These are phyloP conservation scores for Galeopsomyia nigrocyanea DNA, from an alignment of 2,888 invertebrate species.

Conservation along the genomic window DNA sequence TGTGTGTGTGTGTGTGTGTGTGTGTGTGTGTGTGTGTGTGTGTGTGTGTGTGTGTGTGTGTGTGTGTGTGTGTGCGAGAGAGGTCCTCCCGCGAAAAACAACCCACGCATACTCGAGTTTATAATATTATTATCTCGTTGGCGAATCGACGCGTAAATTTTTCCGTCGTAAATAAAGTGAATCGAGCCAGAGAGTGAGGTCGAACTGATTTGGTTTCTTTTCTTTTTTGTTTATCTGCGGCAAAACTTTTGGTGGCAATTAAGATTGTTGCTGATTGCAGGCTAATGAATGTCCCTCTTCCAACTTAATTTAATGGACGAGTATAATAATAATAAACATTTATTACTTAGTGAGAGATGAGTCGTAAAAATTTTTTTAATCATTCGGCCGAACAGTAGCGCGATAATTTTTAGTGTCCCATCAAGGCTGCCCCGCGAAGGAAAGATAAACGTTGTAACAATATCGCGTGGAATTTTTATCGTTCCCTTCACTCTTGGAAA, in stretches of 20 bases:
- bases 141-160: slow-evolving; percentile 26
- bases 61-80: not conserved
- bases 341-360: slow-evolving; percentile 18
- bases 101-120: slow-evolving; percentile 12
- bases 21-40: too few relatives aligned
- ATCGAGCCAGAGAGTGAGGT: slow-evolving; percentile 18
- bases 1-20: too few relatives aligned
- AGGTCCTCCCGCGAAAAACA: not conserved
- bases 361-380: slow-evolving; percentile 25
- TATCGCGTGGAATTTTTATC: too few relatives aligned
- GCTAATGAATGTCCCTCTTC: slow-evolving; percentile 9
- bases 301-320: slow-evolving; percentile 28
- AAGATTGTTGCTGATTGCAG: slow-evolving; percentile 25
- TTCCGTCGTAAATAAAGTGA: slow-evolving; percentile 37
- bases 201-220: slow-evolving; percentile 7
- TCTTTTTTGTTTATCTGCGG: not conserved
- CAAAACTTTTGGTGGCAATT: slow-evolving; percentile 22
- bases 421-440: too few relatives aligned
- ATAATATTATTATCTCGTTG: not conserved
- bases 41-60: too few relatives aligned
- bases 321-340: slow-evolving; percentile 30
- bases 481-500: too few relatives aligned
- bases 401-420: slow-evolving; percentile 20
- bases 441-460: too few relatives aligned
- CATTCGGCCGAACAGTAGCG: slow-evolving; percentile 10